Percentiles rank a stretch among this genome's conserved stretches.
Evolutionary conservation across 2,888 invertebrate species (phyloP).

Genomic region (Onchidella celtica): DNA sequence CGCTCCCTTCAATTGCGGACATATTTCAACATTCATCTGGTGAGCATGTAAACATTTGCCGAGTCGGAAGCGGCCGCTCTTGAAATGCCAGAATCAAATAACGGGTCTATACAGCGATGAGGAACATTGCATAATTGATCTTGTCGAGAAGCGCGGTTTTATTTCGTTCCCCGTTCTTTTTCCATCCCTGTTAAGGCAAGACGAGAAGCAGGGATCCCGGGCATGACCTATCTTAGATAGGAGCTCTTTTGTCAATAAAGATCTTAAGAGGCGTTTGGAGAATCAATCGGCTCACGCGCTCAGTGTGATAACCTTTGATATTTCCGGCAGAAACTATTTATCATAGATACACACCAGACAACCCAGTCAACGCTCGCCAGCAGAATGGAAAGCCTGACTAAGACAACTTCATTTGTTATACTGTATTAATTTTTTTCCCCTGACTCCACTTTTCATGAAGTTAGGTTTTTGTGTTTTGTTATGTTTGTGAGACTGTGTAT

Average conservation of each 20-base stretch:
- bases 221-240: constrained; percentile 4
- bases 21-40: constrained; percentile 24
- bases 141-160: not conserved
- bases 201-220: constrained; percentile 16
- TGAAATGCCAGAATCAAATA: constrained; percentile 33
- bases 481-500: too few species aligned
- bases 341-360: constrained; percentile 16
- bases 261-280: constrained; percentile 28
- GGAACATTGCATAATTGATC: constrained; percentile 45
- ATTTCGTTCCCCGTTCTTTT: not conserved
- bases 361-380: not conserved
- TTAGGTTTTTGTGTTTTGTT: too few species aligned
- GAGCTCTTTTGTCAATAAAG: constrained; percentile 40
- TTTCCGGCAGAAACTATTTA: constrained; percentile 26
- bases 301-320: constrained; percentile 34
- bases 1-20: constrained; percentile 4
- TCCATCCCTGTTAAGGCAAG: not conserved
- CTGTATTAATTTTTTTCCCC: too few species aligned
- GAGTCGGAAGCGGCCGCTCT: constrained; percentile 7
- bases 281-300: constrained; percentile 27
- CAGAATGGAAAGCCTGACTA: not conserved
- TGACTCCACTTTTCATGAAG: too few species aligned
- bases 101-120: not conserved
- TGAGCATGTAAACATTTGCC: constrained; percentile 36
- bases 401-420: constrained; percentile 24